A percentile compares a stretch with the other conserved stretches of the same genome.
phyloP scores from a whole-genome alignment of 1,140 invertebrate species.

The Diploscapter pachys region DNA sequence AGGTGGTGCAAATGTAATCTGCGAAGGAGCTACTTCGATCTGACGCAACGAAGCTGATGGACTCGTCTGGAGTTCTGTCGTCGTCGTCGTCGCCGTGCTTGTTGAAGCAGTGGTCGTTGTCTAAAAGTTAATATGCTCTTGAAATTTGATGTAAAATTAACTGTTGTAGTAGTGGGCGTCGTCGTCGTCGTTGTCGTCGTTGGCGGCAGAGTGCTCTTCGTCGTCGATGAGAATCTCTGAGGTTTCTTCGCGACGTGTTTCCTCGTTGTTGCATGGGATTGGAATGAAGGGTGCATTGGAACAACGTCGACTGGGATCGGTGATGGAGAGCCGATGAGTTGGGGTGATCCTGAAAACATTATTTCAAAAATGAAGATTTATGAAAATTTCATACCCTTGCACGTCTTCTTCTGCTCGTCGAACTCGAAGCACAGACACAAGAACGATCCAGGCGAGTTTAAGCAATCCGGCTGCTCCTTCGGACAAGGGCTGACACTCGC shows the following conservation, averaged over 20 bases:
- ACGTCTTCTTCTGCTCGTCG: slow-evolving; percentile 33
- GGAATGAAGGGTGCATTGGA: slow-evolving; percentile 28
- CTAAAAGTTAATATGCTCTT: too few species aligned
- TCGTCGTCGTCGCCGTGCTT: background rate
- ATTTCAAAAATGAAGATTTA: background rate
- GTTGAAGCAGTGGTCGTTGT: slow-evolving; percentile 8
- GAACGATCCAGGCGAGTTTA: slow-evolving; percentile 41
- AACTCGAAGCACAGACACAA: slow-evolving; percentile 39
- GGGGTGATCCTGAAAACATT: background rate
- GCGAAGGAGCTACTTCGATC: background rate
- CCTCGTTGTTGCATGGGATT: background rate
- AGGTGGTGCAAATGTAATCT: background rate
- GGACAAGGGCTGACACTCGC: slow-evolving; percentile 27
- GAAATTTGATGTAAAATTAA: too few species aligned
- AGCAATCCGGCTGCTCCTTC: slow-evolving; percentile 36
- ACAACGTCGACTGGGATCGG: slow-evolving; percentile 13
- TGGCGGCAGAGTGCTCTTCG: too few species aligned
- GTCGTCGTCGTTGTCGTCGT: background rate
- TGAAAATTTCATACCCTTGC: background rate
- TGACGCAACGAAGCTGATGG: background rate
- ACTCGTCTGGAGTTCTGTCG: background rate
- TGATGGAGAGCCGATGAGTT: background rate
- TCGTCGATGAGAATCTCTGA: too few species aligned
- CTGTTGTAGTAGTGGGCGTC: background rate
- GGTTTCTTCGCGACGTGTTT: background rate